These are phyloP conservation scores for Enteromius anoplus DNA, from an alignment of 2,797 vertebrate species.

Conservation along the genomic window DNA sequence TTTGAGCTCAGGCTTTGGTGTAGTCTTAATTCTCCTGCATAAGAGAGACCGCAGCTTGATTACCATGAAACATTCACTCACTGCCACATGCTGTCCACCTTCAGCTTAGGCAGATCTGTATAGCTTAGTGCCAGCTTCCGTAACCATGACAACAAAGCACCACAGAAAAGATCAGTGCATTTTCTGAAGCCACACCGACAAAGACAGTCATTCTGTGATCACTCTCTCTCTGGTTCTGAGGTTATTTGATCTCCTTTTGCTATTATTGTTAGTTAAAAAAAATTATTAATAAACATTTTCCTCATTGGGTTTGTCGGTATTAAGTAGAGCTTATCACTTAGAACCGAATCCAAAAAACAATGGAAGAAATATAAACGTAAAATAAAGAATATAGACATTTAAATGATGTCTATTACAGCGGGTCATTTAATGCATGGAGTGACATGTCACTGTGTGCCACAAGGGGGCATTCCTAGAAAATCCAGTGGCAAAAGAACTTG, in stretches of 20 bases:
- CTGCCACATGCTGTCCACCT: neutral
- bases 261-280: too few species aligned
- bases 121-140: constrained; percentile 21
- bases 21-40: neutral
- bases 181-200: constrained; percentile 27
- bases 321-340: neutral
- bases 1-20: constrained; percentile 6
- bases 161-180: constrained; percentile 32
- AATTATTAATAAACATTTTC: neutral
- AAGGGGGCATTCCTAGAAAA: constrained; percentile 37
- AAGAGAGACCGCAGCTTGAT: neutral
- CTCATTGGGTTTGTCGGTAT: neutral
- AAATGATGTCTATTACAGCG: neutral
- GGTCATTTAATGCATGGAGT: neutral
- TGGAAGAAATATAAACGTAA: neutral
- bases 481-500: neutral
- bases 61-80: neutral
- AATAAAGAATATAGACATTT: neutral
- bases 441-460: constrained; percentile 17
- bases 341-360: neutral
- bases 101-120: constrained; percentile 26
- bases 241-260: constrained; percentile 15
- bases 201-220: neutral
- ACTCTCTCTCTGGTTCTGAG: neutral
- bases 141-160: constrained; percentile 46